phyloP scores from a whole-genome alignment of 2,113 vertebrate genomes.

The Hyperopisus bebe region DNA sequence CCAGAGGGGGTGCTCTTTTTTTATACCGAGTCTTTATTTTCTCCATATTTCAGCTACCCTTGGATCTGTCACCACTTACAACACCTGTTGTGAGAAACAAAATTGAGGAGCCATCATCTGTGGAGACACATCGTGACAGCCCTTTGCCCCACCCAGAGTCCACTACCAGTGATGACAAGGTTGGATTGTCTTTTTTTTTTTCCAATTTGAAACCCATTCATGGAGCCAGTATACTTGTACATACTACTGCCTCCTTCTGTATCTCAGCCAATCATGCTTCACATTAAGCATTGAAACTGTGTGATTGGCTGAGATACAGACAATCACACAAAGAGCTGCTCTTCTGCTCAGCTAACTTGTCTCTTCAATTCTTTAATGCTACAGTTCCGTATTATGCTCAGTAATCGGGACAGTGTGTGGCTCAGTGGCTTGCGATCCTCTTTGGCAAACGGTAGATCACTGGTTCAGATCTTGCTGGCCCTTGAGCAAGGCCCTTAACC shows the following conservation, averaged over 20 bases:
- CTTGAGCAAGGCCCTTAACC: neutral
- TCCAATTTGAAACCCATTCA: neutral
- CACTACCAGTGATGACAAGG: constrained; percentile 95
- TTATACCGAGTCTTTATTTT: constrained; percentile 14
- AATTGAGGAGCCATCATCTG: constrained; percentile 75
- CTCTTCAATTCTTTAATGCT: neutral
- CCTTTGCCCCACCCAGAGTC: constrained; percentile 96
- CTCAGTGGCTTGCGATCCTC: neutral
- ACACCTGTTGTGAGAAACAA: constrained; percentile 93
- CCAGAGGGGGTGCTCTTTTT: neutral
- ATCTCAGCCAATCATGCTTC: neutral
- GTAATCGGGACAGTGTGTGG: neutral
- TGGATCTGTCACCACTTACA: constrained; percentile 93
- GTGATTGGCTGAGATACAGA: neutral
- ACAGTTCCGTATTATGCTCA: neutral
- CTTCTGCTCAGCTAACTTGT: neutral
- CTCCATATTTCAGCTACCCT: constrained; percentile 69
- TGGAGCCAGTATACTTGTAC: neutral
- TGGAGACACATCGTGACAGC: constrained; percentile 84
- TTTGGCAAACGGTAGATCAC: neutral
- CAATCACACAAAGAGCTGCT: neutral
- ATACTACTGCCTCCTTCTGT: neutral
- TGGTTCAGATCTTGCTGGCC: neutral
- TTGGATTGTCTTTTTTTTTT: constrained; percentile 28
- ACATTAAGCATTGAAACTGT: neutral